Base-by-base conservation (phyloP, 2,888 invertebrate species). In the Baccha elongata region DNA sequence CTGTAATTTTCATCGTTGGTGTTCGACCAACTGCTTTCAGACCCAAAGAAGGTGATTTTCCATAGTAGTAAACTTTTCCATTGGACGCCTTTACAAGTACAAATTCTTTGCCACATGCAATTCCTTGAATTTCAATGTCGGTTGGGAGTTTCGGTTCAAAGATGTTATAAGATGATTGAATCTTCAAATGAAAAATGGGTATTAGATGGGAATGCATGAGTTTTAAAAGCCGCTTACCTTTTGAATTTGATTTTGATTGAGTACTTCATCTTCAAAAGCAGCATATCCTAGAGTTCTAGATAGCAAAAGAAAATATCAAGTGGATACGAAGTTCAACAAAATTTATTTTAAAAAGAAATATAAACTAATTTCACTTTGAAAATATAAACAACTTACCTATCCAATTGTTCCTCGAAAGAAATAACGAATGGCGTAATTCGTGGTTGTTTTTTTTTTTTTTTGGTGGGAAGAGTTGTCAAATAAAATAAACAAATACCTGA, bases 81-180 rank as follows among this genome's bases (percentile, higher is more conserved):
- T 95, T 94, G n/a, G 93, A 92, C 5, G 97, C 97, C 86, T 94
- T 93, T 3, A 98, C 92, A 44, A 98, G 91, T 1, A 95, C 96
- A 90, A 99, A 98, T 87, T 98, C 98, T 90, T 97, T 98, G 23
- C 98, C 98, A 46, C 96, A 94, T 46, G 94, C 93, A 65, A 98
- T 94, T 53, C 93, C 93, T 10, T 93, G 91, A 0, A 96, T 92
- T 86, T 97, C 97, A 86, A 97, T 96, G 85, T 97, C 97, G 85
- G 94, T 92, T 19, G 91, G 91, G 15, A 93, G 90, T 84, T 93
- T 93, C 0, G 93, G 91, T 74, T 93, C 93, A 87, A 93, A 92
- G 3, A 92, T 92, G 6, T 92, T 90, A 5, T 92, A 93, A 0
- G 91, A 89, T 6, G 93, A 92, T 17, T 92, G 89, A n/a, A 91